These are phyloP conservation scores for Araneus ventricosus DNA, from an alignment of 1,140 invertebrate genomes.

Conservation along the genomic window DNA sequence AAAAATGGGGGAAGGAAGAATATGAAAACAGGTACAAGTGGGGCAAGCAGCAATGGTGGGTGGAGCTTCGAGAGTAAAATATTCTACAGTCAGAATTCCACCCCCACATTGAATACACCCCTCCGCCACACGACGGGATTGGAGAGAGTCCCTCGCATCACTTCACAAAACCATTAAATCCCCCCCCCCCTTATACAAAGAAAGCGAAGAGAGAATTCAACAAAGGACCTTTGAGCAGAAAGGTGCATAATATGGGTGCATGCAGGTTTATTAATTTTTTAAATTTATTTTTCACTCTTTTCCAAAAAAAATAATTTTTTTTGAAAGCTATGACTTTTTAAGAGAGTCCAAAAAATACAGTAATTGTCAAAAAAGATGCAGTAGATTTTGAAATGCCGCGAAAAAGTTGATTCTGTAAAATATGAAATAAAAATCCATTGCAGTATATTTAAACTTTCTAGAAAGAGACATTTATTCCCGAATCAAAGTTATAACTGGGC, in stretches of 20 bases:
- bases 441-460: too few relatives aligned
- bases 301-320: background rate
- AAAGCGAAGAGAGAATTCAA: conserved; percentile 1
- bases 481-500: too few relatives aligned
- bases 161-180: conserved; percentile 62
- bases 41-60: conserved; percentile 20
- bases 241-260: background rate
- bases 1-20: background rate
- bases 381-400: too few relatives aligned
- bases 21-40: conserved; percentile 57
- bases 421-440: too few relatives aligned
- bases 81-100: conserved; percentile 55
- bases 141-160: conserved; percentile 53
- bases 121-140: conserved; percentile 13
- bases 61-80: conserved; percentile 39
- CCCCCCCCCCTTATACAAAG: background rate
- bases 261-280: background rate
- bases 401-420: too few relatives aligned
- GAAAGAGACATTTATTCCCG: too few relatives aligned
- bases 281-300: background rate
- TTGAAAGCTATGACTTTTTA: background rate
- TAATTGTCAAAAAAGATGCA: too few relatives aligned
- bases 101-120: conserved; percentile 63
- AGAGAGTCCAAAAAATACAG: too few relatives aligned
- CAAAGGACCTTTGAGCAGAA: background rate